Evolutionary conservation across 2,113 vertebrate species (phyloP), one percentile per base, ranked within the genome.

Genomic region (Spizaetus ornatus): DNA sequence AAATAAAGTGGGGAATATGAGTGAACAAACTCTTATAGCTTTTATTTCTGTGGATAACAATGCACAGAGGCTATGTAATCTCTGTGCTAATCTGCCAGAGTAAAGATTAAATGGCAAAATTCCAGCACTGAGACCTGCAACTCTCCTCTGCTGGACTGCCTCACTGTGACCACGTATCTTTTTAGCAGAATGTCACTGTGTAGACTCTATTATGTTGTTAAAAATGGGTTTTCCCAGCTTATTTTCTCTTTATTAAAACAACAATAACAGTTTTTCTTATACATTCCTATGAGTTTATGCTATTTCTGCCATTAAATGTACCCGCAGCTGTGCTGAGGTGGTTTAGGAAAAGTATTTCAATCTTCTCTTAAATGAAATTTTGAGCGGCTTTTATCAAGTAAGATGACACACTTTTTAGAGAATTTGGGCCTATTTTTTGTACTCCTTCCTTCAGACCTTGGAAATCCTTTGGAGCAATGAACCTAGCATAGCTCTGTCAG

Each of bases 71-170:
- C 47, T 82, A 7, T n/a, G 66, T 82, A 88, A 96, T 91, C 88
- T 94, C 61, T 0, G 0, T 40, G 78, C 36, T 94, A 34, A 92
- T 96, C 94, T 82, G 84, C 65, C 84, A 93, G 50, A 89, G 87
- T 73, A 91, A 97, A 96, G 86, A 96, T 95, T 97, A 97, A 96
- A 95, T 94, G 84, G 94, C 91, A 96, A 90, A 82, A 86, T 84
- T 94, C 94, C 88, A 94, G 65, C 53, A 62, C 61, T 67, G 42
- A 95, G 73, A 88, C 80, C 62, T 59, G 62, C 56, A 96, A 8
- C 42, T 32, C 34, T 77, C 20, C 38, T 73, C 34, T 93, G 53
- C 70, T 63, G 32, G 47, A 47, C 18, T 40, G 34, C 38, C 34
- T 56, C 43, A 38, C 27, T 36, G 56, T 40, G 52, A 90, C 34